phyloP scores from a whole-genome alignment of 2,888 invertebrate genomes.

The Mylabris sibirica region DNA sequence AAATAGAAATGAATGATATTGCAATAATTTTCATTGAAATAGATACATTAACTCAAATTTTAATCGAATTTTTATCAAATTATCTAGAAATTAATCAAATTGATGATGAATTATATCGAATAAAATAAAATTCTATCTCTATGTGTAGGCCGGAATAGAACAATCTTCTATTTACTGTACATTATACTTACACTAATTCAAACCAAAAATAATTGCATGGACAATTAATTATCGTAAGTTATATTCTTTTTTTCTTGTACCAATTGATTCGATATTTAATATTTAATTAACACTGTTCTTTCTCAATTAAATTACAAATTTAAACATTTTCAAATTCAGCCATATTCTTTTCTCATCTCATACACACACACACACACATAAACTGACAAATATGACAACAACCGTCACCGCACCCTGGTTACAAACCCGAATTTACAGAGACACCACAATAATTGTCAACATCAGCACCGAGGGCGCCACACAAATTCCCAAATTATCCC shows the following conservation, averaged over 20 bases:
- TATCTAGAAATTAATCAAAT: not conserved
- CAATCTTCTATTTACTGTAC: not conserved
- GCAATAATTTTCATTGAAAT: not conserved
- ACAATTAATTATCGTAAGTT: constrained; percentile 32
- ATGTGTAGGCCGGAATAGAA: constrained; percentile 1
- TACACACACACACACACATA: not conserved
- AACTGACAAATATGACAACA: constrained; percentile 30
- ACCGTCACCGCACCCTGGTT: not conserved
- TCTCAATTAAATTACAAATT: not conserved
- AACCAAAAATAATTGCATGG: constrained; percentile 38
- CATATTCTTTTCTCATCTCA: too few relatives aligned
- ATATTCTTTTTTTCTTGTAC: not conserved
- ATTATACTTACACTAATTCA: constrained; percentile 32
- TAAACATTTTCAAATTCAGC: too few relatives aligned
- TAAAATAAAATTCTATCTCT: not conserved
- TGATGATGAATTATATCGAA: not conserved
- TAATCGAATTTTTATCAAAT: not conserved
- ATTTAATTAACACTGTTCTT: not conserved
- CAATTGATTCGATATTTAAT: not conserved
- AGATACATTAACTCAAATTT: not conserved
- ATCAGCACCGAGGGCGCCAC: not conserved
- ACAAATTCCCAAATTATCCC: not conserved
- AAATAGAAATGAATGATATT: not conserved
- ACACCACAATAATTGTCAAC: not conserved
- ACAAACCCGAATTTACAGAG: not conserved